phyloP scores from a whole-genome alignment of 2,888 invertebrate species.

The Tromatobia lineatoria region DNA sequence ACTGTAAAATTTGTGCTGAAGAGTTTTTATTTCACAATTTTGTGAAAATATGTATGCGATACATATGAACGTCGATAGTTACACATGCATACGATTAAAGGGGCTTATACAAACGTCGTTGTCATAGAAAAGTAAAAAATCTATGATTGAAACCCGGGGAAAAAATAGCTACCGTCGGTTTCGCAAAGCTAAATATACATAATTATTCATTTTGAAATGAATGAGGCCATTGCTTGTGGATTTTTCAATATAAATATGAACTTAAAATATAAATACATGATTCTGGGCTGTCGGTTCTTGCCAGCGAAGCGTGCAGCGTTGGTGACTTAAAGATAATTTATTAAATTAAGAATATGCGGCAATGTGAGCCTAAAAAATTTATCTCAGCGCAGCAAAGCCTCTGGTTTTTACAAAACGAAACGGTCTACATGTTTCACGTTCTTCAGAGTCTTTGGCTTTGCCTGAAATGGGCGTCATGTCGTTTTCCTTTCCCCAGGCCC shows the following conservation, averaged over 20 bases:
- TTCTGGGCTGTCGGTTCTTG: constrained; percentile 41
- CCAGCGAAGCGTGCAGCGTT: constrained; percentile 63
- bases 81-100: constrained; percentile 12
- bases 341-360: constrained; percentile 14
- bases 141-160: constrained; percentile 21
- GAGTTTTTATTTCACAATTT: constrained; percentile 25
- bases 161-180: constrained; percentile 10
- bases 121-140: constrained; percentile 65
- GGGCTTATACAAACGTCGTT: constrained; percentile 21
- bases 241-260: constrained; percentile 20
- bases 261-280: constrained; percentile 58
- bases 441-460: constrained; percentile 70
- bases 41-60: constrained; percentile 54
- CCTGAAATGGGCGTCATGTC: constrained; percentile 85
- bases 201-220: constrained; percentile 34
- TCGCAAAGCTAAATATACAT: constrained; percentile 16
- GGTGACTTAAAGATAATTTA: constrained; percentile 6
- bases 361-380: constrained; percentile 49
- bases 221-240: constrained; percentile 10
- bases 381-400: constrained; percentile 81
- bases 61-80: constrained; percentile 21
- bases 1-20: background rate
- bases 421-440: constrained; percentile 75
- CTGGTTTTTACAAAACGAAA: constrained; percentile 79
- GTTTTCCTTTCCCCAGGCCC: constrained; percentile 86